Evolutionary conservation across 2,888 invertebrate species (phyloP).

Genomic region (Cybosia mesomella): DNA sequence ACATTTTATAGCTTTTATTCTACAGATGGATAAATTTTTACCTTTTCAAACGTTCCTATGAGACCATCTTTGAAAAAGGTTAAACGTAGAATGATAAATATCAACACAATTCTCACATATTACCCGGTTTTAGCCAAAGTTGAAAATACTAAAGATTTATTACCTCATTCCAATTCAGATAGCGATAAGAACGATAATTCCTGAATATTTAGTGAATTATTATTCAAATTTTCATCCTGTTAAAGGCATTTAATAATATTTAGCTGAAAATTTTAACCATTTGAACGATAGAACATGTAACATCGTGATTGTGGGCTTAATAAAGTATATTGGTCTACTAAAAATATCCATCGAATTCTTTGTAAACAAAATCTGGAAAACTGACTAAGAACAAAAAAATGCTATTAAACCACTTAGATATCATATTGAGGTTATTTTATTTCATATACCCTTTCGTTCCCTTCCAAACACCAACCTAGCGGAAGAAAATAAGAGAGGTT

Average conservation of each 20-base stretch:
- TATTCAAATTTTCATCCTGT: conserved; percentile 18
- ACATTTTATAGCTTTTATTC: neutral
- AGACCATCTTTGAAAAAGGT: conserved; percentile 2
- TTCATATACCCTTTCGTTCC: neutral
- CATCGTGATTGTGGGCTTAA: neutral
- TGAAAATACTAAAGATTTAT: conserved; percentile 32
- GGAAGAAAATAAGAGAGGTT: neutral
- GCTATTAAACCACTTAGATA: neutral
- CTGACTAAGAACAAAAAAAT: neutral
- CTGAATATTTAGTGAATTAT: conserved; percentile 19
- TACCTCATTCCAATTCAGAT: conserved; percentile 38
- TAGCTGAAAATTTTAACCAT: neutral
- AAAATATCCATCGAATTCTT: neutral
- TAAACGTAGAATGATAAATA: conserved; percentile 35
- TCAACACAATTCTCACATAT: conserved; percentile 29
- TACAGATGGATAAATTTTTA: neutral
- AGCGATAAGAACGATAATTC: conserved; percentile 24
- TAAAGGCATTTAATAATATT: conserved; percentile 1
- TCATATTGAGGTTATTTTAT: no score
- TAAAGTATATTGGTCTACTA: neutral
- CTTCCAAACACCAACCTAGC: neutral
- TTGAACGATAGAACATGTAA: neutral
- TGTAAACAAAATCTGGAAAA: neutral
- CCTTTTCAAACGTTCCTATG: neutral
- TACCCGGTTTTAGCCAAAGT: conserved; percentile 20